A percentile compares a stretch with the other conserved stretches of the same genome.
These are phyloP conservation scores for Spea hammondii DNA, from an alignment of 2,797 vertebrate species.

Conservation along the genomic window DNA sequence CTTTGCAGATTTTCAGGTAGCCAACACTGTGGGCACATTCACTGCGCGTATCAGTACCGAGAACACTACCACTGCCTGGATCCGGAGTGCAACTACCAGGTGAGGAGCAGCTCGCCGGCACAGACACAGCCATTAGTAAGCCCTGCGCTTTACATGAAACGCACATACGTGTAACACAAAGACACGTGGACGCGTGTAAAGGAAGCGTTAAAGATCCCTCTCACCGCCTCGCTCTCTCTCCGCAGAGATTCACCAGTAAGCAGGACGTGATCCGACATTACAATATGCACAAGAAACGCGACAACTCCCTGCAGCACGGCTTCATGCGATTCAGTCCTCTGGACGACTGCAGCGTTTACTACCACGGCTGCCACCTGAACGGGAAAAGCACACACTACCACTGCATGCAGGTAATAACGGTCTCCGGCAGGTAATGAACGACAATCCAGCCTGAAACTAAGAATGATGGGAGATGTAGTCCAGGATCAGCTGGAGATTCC, in stretches of 20 bases:
- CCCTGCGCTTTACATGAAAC: too few relatives aligned
- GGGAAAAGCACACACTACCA: conserved; percentile 99
- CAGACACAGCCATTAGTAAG: too few relatives aligned
- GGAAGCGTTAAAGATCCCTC: not conserved
- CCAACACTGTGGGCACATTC: conserved; percentile 97
- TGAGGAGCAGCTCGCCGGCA: conserved; percentile 57
- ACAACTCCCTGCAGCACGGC: conserved; percentile 98
- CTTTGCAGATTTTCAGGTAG: conserved; percentile 91
- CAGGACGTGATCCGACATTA: conserved; percentile 99
- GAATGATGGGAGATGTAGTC: conserved; percentile 3
- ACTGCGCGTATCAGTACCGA: conserved; percentile 97
- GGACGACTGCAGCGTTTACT: conserved; percentile 98
- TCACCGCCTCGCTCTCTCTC: conserved; percentile 32
- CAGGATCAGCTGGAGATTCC: not conserved
- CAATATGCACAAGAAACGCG: conserved; percentile 99
- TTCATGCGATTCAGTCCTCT: conserved; percentile 99
- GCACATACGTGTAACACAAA: too few relatives aligned
- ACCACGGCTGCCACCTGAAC: conserved; percentile 98
- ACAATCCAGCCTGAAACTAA: not conserved
- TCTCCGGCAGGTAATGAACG: not conserved
- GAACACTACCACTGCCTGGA: conserved; percentile 99
- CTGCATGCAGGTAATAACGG: conserved; percentile 93
- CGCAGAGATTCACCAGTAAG: conserved; percentile 98
- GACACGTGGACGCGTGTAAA: not conserved
- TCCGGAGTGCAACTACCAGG: conserved; percentile 99